Evolutionary conservation across 2,797 vertebrate genomes (phyloP).

Genomic region (Diplodus puntazzo): DNA sequence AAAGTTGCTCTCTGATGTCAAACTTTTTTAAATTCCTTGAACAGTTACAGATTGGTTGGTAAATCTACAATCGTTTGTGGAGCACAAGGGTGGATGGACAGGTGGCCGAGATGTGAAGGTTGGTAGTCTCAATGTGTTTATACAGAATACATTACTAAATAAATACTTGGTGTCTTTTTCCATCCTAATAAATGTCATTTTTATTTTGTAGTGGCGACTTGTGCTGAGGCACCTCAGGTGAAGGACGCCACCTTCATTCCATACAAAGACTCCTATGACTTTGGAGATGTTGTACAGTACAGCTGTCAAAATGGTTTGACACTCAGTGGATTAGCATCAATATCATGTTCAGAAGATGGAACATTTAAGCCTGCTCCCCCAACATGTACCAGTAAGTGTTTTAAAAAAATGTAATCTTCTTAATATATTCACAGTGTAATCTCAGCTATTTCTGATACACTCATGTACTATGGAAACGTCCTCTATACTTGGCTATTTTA

Average conservation of each 20-base stretch:
- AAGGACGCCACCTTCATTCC: rapidly evolving
- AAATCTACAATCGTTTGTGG: rapidly evolving
- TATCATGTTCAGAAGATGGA: conserved; percentile 21
- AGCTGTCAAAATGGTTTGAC: rapidly evolving
- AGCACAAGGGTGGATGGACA: rapidly evolving
- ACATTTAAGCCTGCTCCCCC: conserved; percentile 40
- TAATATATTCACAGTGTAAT: neutral
- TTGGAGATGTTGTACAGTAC: conserved; percentile 6
- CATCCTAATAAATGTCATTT: neutral
- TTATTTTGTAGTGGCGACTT: neutral
- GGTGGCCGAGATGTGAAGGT: conserved; percentile 62
- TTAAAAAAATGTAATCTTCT: neutral
- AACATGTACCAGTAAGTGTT: conserved; percentile 56
- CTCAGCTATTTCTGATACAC: neutral
- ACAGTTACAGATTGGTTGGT: conserved; percentile 26
- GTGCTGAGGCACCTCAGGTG: neutral
- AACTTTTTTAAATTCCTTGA: neutral
- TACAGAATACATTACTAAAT: neutral
- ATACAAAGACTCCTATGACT: rapidly evolving
- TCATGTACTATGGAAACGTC: neutral
- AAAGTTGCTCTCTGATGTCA: neutral
- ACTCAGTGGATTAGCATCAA: neutral
- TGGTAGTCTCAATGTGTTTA: conserved; percentile 21
- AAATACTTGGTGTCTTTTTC: neutral
- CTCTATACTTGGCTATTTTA: too few species aligned